phyloP scores from a whole-genome alignment of 1,140 invertebrate species.

The Procambarus clarkii region DNA sequence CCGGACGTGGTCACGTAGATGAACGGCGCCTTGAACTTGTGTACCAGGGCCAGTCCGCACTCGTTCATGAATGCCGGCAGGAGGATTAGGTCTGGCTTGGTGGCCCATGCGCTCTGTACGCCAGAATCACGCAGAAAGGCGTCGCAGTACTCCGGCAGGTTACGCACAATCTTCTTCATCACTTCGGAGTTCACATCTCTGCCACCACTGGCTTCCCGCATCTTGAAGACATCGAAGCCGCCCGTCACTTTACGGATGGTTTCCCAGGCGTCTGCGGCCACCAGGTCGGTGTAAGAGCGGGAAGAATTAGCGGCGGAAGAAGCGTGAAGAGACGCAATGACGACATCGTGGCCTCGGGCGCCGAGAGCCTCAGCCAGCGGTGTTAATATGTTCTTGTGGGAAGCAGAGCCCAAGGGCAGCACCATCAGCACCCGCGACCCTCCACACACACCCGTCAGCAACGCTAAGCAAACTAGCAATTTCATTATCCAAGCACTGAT shows the following conservation, averaged over 20 bases:
- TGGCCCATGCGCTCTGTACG: conserved; percentile 58
- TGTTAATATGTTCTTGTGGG: conserved; percentile 79
- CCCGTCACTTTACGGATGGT: conserved; percentile 61
- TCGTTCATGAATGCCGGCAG: conserved; percentile 74
- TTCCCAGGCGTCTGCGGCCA: conserved; percentile 53
- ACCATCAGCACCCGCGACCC: conserved; percentile 68
- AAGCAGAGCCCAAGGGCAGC: conserved; percentile 72
- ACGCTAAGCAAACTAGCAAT: background rate
- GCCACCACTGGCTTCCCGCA: conserved; percentile 50
- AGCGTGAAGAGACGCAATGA: conserved; percentile 77
- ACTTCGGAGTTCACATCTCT: conserved; percentile 67
- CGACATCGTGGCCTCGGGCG: conserved; percentile 80
- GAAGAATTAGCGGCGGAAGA: conserved; percentile 73
- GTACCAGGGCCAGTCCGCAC: conserved; percentile 73
- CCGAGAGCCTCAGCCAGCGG: conserved; percentile 77
- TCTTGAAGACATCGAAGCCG: conserved; percentile 69
- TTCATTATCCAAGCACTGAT: no score
- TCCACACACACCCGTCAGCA: conserved; percentile 24
- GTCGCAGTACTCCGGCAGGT: conserved; percentile 70
- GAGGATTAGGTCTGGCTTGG: conserved; percentile 74
- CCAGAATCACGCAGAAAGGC: conserved; percentile 68
- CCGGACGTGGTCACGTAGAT: conserved; percentile 75
- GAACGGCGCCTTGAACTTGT: conserved; percentile 80
- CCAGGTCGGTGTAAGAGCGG: conserved; percentile 71
- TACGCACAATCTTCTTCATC: conserved; percentile 68